Evolutionary conservation across 1,140 invertebrate genomes (phyloP), one percentile per base, ranked within the genome.

Genomic region (Homarus americanus): DNA sequence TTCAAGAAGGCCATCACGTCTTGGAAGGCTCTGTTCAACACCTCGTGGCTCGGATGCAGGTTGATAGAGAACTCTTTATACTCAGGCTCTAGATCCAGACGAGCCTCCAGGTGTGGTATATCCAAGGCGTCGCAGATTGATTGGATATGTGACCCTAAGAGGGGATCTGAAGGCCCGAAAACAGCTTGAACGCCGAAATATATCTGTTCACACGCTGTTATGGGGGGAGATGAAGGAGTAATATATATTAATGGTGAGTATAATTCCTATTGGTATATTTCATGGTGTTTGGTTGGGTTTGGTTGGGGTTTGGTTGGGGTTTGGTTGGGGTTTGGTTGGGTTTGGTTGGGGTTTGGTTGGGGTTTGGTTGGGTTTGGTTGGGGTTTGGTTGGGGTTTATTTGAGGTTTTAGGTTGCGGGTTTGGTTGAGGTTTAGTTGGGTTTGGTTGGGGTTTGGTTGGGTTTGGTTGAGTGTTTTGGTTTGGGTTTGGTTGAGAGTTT

Each of bases 1-100:
- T 98, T 98, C 44, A 98, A 95, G 94, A 97, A 98, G 36, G 96
- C 95, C 94, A 98, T 97, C 73, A 98, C 95, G 93, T 99, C 98
- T 86, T 96, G 96, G 94, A 98, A 98, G 0, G 98, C 98, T 79
- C 96, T 95, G 94, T 98, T 97, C 93, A 99, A 95, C 84, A 97
- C 95, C 87, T 96, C 96, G 93, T 98, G 96, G 28, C 97, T 96
- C 0, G 98, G 98, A 95, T 98, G 97, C 49, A 99, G 95, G 95
- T 98, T 99, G 87, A 99, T 96, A 38, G 97, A 98, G 94, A 97
- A 98, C 93, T 97, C 96, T 93, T 96, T 96, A 93, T 95, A 94
- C 91, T 94, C 93, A 3, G 93, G 90, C 73, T 93, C 92, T 32
- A 93, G 83, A 79, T 92, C 92, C 63, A 92, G 94, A 85, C 97